Evolutionary conservation across 1,140 invertebrate species (phyloP), one percentile per base, ranked within the genome.

Genomic region (Diploscapter pachys): DNA sequence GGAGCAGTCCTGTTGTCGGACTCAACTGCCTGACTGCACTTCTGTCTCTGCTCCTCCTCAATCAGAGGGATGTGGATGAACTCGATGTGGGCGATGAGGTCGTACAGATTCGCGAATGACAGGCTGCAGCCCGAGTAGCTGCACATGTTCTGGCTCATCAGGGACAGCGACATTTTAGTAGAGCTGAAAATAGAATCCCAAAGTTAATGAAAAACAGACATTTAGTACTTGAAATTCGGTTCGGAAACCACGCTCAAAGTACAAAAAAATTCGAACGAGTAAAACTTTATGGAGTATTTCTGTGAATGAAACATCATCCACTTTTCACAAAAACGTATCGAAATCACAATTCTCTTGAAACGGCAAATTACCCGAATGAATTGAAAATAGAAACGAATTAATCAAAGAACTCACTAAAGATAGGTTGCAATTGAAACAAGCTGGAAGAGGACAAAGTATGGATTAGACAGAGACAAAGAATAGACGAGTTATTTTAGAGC

Each of bases 81-180:
- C 57, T 76, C 74, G 48, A 76, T 76, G 54, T 76, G 74, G 57
- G 74, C 74, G 5, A 72, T 76, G 5, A 76, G 61, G 56, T 76
- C 74, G 51, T 76, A 71, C n/a, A 55, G 52, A 6, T 48, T 64
- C 9, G 68, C 68, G 54, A 76, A 76, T 55, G 71, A 48, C 52
- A 54, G 74, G 2, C 55, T 3, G 54, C 74, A 76, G 11, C 62
- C 57, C 5, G 59, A 56, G 50, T 65, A 71, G 9, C 5, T 5
- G 72, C 74, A 76, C 61, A 50, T 5, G 56, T 68, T 68, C 48
- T 68, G 51, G 66, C 6, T 52, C 6, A 68, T 11, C 5, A 68
- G 52, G 50, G 66, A 52, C 5, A 68, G 8, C 6, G 66, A 68
- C 66, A 68, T 68, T 52, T 31, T 31, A 59, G 57, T 59, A 59